phyloP scores from a whole-genome alignment of 1,140 invertebrate species.

The Littorina saxatilis region DNA sequence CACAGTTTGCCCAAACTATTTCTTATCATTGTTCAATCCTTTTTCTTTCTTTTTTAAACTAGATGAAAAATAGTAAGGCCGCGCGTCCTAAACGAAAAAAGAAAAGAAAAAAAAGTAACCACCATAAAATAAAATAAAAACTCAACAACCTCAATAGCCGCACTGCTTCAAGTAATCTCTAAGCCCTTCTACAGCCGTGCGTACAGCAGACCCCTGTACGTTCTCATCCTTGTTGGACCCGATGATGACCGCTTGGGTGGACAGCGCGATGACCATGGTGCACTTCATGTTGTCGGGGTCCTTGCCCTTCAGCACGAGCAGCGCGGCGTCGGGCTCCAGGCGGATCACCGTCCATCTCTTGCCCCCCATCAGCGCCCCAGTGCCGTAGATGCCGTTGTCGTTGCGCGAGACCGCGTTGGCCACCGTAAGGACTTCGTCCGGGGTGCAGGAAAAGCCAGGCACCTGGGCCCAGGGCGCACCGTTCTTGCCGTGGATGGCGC shows the following conservation, averaged over 20 bases:
- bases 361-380: slow-evolving; percentile 34
- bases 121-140: not conserved
- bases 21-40: too few relatives aligned
- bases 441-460: slow-evolving; percentile 15
- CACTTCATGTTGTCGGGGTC: slow-evolving; percentile 38
- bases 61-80: not conserved
- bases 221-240: slow-evolving; percentile 41
- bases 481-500: slow-evolving; percentile 41
- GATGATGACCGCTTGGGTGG: slow-evolving; percentile 34
- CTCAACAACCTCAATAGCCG: slow-evolving; percentile 23
- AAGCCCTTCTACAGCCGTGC: slow-evolving; percentile 34
- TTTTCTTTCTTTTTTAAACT: too few relatives aligned
- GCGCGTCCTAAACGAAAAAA: slow-evolving; percentile 15
- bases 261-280: slow-evolving; percentile 36
- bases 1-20: too few relatives aligned
- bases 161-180: slow-evolving; percentile 43
- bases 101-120: not conserved
- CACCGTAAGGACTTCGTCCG: slow-evolving; percentile 34
- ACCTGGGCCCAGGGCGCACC: slow-evolving; percentile 36
- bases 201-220: slow-evolving; percentile 24
- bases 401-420: slow-evolving; percentile 21
- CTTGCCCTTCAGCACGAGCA: slow-evolving; percentile 41
- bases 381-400: slow-evolving; percentile 35
- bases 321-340: slow-evolving; percentile 26
- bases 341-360: slow-evolving; percentile 44